A percentile compares a stretch with the other conserved stretches of the same genome.
Conservation (phyloP, 1,140 invertebrate species). For the Drosophila repletoides region DNA sequence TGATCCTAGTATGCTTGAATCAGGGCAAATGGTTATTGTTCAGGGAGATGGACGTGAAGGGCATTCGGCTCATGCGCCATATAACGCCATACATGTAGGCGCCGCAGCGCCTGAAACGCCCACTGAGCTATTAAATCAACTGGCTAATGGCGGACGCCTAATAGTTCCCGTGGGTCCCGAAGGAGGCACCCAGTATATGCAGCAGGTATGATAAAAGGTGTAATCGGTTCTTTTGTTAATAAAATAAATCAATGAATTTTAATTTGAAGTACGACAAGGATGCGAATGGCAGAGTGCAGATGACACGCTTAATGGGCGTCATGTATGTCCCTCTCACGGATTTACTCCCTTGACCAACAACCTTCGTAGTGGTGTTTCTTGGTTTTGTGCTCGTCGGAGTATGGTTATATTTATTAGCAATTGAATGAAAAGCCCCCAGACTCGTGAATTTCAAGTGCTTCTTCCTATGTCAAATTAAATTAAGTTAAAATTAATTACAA, state of each 20-base stretch:
- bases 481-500: conserved; percentile 16
- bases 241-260: not conserved
- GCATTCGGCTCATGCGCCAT: conserved; percentile 88
- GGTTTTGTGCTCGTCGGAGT: conserved; percentile 33
- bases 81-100: conserved; percentile 88
- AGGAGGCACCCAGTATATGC: conserved; percentile 91
- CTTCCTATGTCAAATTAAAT: conserved; percentile 15
- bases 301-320: conserved; percentile 95
- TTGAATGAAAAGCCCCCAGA: not conserved
- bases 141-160: conserved; percentile 92
- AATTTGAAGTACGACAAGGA: conserved; percentile 91
- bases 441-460: conserved; percentile 14
- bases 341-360: conserved; percentile 70
- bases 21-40: conserved; percentile 86
- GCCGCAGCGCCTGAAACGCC: conserved; percentile 93
- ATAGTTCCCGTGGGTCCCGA: conserved; percentile 95
- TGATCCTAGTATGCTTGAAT: conserved; percentile 87
- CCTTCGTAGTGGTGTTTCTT: conserved; percentile 38
- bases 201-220: conserved; percentile 85
- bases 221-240: not conserved
- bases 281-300: conserved; percentile 89
- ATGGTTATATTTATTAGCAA: conserved; percentile 38
- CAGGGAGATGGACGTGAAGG: conserved; percentile 94
- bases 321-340: conserved; percentile 98
- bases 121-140: conserved; percentile 86